phyloP scores from a whole-genome alignment of 2,113 vertebrate genomes.

The Reinhardtius hippoglossoides region DNA sequence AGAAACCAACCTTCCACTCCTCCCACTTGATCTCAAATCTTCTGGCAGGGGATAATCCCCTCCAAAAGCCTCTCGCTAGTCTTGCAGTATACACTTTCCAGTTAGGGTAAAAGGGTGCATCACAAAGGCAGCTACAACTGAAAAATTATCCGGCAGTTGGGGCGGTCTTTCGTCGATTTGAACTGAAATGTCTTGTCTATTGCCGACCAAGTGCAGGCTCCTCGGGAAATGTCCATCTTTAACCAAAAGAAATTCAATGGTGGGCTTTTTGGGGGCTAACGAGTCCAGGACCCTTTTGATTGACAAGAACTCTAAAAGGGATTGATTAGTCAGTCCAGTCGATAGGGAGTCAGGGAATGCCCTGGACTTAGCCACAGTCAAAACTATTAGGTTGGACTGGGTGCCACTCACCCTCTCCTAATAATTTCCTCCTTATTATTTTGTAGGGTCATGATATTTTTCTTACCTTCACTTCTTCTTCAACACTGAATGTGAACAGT shows the following conservation, averaged over 20 bases:
- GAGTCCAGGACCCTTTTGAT: conserved; percentile 2
- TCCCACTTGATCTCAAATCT: background rate
- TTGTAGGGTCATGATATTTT: background rate
- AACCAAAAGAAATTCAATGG: background rate
- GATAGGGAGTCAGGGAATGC: conserved; percentile 3
- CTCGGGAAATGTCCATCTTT: too few relatives aligned
- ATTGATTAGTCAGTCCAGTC: background rate
- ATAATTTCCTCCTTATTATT: too few relatives aligned
- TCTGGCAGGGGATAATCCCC: conserved; percentile 28
- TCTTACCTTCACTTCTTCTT: background rate
- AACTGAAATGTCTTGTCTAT: background rate
- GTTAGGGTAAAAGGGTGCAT: background rate
- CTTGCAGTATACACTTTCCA: conserved; percentile 5
- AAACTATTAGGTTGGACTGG: background rate
- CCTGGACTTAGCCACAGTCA: background rate
- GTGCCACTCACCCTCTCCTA: background rate
- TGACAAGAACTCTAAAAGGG: background rate
- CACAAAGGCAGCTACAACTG: background rate
- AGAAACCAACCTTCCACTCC: conserved; percentile 2
- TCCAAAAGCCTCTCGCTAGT: background rate
- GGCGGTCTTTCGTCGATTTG: background rate
- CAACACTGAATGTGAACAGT: background rate
- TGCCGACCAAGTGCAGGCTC: background rate
- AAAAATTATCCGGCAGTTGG: background rate
- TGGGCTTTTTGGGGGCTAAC: background rate